A percentile compares a stretch with the other conserved stretches of the same genome.
These are phyloP conservation scores for Tenebrio molitor DNA, from an alignment of 1,140 invertebrate species.

Conservation along the genomic window DNA sequence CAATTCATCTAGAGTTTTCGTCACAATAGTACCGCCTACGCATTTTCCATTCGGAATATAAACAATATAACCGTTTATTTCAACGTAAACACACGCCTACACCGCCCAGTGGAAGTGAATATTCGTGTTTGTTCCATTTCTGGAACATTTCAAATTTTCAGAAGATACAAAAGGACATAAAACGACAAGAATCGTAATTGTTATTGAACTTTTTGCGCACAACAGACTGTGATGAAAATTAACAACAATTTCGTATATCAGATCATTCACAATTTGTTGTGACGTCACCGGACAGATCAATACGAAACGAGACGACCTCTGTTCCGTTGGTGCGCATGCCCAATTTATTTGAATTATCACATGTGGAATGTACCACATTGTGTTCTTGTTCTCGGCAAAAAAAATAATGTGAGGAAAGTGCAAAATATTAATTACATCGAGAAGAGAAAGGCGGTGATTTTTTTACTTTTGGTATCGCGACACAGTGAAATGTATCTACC, in stretches of 20 bases:
- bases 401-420: no score
- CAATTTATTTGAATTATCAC: constrained; percentile 57
- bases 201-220: no score
- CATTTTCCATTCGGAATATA: neutral
- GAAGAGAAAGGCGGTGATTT: constrained; percentile 5
- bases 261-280: constrained; percentile 64
- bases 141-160: no score
- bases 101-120: no score
- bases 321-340: constrained; percentile 46
- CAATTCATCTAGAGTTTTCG: neutral
- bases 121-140: no score
- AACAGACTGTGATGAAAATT: no score
- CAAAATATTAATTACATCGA: neutral
- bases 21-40: neutral
- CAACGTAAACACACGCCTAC: constrained; percentile 27
- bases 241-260: constrained; percentile 58
- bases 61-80: constrained; percentile 7
- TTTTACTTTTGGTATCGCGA: no score
- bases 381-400: constrained; percentile 1
- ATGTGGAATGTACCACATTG: constrained; percentile 51
- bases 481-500: no score
- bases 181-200: no score
- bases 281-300: constrained; percentile 64
- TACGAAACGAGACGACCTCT: constrained; percentile 54
- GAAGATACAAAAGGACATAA: no score